Conservation (phyloP, 2,888 invertebrate species). For the Steinernema hermaphroditum region DNA sequence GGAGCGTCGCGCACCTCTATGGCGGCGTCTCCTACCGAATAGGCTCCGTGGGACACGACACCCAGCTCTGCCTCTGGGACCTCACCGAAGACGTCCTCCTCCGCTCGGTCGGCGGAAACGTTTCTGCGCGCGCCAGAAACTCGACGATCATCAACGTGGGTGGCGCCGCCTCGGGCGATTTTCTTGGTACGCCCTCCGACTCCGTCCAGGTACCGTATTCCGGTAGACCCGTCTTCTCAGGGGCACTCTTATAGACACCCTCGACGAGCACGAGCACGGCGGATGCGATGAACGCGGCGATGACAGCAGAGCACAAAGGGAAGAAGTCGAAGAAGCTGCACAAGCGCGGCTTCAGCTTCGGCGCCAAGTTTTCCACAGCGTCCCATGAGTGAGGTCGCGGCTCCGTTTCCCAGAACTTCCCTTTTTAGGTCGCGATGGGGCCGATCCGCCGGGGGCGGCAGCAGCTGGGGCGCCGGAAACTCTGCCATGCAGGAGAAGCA, state of each 20-base stretch:
- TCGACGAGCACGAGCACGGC: constrained; percentile 19
- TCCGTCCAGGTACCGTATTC: constrained; percentile 26
- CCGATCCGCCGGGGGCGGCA: not conserved
- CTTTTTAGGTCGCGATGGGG: constrained; percentile 9
- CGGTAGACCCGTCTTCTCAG: too few relatives aligned
- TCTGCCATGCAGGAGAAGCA: constrained; percentile 14
- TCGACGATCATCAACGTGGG: constrained; percentile 48
- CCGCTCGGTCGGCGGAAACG: not conserved
- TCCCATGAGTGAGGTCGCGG: constrained; percentile 1
- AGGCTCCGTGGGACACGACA: constrained; percentile 80
- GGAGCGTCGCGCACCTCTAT: constrained; percentile 13
- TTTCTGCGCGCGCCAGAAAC: constrained; percentile 72
- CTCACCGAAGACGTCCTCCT: constrained; percentile 84
- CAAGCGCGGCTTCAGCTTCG: constrained; percentile 75
- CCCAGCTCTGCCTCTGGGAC: constrained; percentile 96
- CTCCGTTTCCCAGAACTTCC: not conserved
- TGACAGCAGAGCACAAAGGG: constrained; percentile 33
- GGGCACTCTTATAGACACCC: not conserved
- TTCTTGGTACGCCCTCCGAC: not conserved
- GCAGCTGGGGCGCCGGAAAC: constrained; percentile 11
- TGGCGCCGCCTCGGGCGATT: constrained; percentile 37
- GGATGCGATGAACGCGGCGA: constrained; percentile 9
- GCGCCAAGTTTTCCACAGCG: constrained; percentile 23
- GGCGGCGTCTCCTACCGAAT: constrained; percentile 54
- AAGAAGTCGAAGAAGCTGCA: constrained; percentile 71